A percentile compares a stretch with the other conserved stretches of the same genome.
Conservation (phyloP, 2,797 vertebrate genomes). For the Benthosema pterotum region DNA sequence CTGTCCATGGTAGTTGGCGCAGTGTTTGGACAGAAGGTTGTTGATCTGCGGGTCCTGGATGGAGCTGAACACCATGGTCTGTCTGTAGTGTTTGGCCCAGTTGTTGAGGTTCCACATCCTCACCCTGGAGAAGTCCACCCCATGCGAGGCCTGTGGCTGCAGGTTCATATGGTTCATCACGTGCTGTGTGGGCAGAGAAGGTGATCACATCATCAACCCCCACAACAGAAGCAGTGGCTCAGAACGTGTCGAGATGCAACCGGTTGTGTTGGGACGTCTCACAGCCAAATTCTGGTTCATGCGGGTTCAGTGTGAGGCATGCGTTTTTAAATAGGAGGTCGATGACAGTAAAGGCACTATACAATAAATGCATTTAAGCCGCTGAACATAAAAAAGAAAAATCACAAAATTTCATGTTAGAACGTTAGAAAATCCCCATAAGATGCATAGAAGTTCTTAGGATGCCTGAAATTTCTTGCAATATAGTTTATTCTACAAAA, state of each 20-base stretch:
- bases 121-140: slow-evolving; percentile 95
- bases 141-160: slow-evolving; percentile 89
- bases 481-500: too few species aligned
- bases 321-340: too few species aligned
- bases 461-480: too few species aligned
- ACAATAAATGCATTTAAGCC: too few species aligned
- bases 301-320: too few species aligned
- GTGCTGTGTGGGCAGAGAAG: slow-evolving; percentile 74
- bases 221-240: not conserved
- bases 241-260: not conserved
- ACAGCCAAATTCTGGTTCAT: too few species aligned
- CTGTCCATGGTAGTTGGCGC: slow-evolving; percentile 89
- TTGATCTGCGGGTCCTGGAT: slow-evolving; percentile 93
- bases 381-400: too few species aligned
- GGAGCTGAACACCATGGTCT: slow-evolving; percentile 92
- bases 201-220: not conserved
- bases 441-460: too few species aligned
- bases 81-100: slow-evolving; percentile 90
- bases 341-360: too few species aligned
- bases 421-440: too few species aligned
- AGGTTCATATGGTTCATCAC: slow-evolving; percentile 91
- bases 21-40: slow-evolving; percentile 90
- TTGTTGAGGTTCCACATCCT: slow-evolving; percentile 94
- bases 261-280: too few species aligned
- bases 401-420: too few species aligned